Base-by-base conservation (phyloP, 1,140 invertebrate genomes). In the Rhysida immarginata region DNA sequence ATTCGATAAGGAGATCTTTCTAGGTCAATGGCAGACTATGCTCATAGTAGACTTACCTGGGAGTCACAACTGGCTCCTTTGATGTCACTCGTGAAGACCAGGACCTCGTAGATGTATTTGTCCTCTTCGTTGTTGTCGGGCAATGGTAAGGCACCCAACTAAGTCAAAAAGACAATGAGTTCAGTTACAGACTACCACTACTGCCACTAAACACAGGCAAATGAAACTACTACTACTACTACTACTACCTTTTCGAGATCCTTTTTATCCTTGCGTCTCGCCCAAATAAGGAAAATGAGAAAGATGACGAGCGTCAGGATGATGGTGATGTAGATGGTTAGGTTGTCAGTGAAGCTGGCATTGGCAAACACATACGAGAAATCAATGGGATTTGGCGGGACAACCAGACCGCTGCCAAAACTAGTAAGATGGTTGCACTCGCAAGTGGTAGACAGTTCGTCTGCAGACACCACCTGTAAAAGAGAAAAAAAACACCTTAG, bases 361-460 rank as follows among this genome's bases (percentile, higher is more conserved):
- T 71, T 64, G n/a, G 68, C 68, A 65, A 76, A 77, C 0, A 78
- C 75, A 54, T 77, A 77, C 26, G 60, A 64, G 60, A 78, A 78
- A 63, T 78, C 75, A 20, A 78, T 75, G 2, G 75, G 72, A 63
- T 78, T 78, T 0, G 74, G 74, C 26, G 70, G 68, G 0, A 75
- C 71, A 52, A 74, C 73, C 54, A 76, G 74, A 56, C 76, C 75
- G 21, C 73, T 71, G 1, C 74, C 76, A 61, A 78, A 78, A 11
- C 72, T 74, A 2, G 76, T 76, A 62, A 78, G 64, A 63, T 78
- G 76, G 53, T 68, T 74, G 60, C 72, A 76, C 26, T 70, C 60
- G 58, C 75, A 77, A 35, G n/a, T n/a, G n/a, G n/a, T n/a, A n/a
- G n/a, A n/a, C n/a, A n/a, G n/a, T n/a, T n/a, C n/a, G n/a, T n/a